Base-by-base conservation (phyloP, 1,140 invertebrate species). In the Drosophila ficusphila region DNA sequence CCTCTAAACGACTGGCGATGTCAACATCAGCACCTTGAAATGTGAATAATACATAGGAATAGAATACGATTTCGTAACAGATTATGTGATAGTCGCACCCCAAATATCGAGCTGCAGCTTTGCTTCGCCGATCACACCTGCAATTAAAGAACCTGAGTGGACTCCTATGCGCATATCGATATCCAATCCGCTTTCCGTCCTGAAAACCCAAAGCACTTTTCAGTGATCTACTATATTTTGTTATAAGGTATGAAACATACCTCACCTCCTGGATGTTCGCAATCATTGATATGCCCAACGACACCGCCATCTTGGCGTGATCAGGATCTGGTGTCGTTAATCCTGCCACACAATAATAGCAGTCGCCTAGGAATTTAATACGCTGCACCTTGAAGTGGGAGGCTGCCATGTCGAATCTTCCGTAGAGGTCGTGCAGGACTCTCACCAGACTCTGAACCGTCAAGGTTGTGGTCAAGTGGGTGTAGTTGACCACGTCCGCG, bases 71-170 rank as follows among this genome's bases (percentile, higher is more conserved):
- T n/a, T n/a, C n/a, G n/a, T n/a, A n/a, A n/a, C n/a, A n/a, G n/a
- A n/a, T n/a, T n/a, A n/a, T n/a, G n/a, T n/a, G n/a, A 2, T 2
- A 5, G 7, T 12, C 14, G 1, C 27, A 8, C 97, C 98, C 97
- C 98, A 99, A 73, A 99, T 96, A 90, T 99, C 98, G 90, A 95
- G 99, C 92, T 99, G 98, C 96, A 97, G 98, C 92, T 99, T 99
- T 41, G 95, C 94, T 1, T 95, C 94, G 0, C 98, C 98, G 18
- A 99, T 94, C 2, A 99, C 94, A 0, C 98, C 98, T 54, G 97
- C 97, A 5, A 98, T 92, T 33, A 99, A 96, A 79, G 94, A 95
- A 0, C 98, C 98, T 12, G 96, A 96, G 91, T 99, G 98, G 0
- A 99, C 95, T 0, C 98, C 98, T 64, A 99, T 99, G 74, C 98